A percentile compares a stretch with the other conserved stretches of the same genome.
Conservation (phyloP, 2,888 invertebrate species). For the Cremastinae sp. region DNA sequence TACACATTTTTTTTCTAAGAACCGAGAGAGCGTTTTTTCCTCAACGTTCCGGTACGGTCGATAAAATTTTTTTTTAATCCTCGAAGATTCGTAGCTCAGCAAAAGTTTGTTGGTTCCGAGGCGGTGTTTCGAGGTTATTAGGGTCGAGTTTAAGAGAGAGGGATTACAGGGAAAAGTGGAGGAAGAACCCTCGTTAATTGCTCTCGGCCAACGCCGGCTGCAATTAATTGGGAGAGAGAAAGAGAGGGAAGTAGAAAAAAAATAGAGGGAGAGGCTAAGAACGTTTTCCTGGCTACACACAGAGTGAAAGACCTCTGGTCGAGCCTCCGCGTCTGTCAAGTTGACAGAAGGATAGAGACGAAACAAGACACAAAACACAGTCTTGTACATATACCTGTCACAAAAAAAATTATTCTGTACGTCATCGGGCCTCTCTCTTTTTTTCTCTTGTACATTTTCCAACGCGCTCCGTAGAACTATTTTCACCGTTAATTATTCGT, state of each 20-base stretch:
- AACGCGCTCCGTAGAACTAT: conserved; percentile 3
- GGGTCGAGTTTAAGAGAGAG: conserved; percentile 29
- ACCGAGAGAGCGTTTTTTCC: not conserved
- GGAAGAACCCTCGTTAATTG: conserved; percentile 55
- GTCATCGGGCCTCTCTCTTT: conserved; percentile 9
- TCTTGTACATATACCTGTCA: conserved; percentile 13
- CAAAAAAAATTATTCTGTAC: conserved; percentile 36
- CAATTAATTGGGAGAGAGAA: conserved; percentile 55
- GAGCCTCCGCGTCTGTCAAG: conserved; percentile 38
- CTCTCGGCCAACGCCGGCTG: conserved; percentile 54
- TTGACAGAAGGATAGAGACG: conserved; percentile 39
- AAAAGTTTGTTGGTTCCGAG: conserved; percentile 26
- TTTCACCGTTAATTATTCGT: conserved; percentile 64
- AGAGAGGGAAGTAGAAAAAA: not conserved
- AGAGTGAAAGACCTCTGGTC: conserved; percentile 10
- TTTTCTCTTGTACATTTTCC: conserved; percentile 9
- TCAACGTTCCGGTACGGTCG: not conserved
- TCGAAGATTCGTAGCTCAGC: not conserved
- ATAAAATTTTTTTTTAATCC: not conserved
- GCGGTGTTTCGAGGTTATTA: conserved; percentile 34
- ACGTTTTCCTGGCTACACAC: conserved; percentile 19
- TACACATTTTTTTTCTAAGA: not conserved
- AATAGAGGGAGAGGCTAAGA: conserved; percentile 8
- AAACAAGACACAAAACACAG: conserved; percentile 37
- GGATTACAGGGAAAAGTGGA: conserved; percentile 26